These are phyloP conservation scores for Trigoniulus corallinus DNA, from an alignment of 1,140 invertebrate genomes.

Conservation along the genomic window DNA sequence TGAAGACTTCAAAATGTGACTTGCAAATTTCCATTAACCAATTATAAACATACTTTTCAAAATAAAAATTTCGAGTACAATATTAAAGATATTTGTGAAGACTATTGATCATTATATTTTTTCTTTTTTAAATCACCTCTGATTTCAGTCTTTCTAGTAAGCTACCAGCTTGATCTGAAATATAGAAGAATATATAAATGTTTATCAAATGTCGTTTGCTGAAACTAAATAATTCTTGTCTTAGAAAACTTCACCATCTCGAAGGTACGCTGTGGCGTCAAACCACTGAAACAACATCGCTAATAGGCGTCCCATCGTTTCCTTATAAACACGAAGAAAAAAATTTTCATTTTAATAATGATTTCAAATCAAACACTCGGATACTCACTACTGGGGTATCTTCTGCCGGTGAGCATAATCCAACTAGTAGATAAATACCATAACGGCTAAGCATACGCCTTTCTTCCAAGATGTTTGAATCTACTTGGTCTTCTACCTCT, in stretches of 20 bases:
- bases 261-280: constrained; percentile 88
- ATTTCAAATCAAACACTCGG: neutral
- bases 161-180: constrained; percentile 58
- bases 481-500: constrained; percentile 17
- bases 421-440: constrained; percentile 91
- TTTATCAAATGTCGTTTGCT: constrained; percentile 8
- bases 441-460: constrained; percentile 80
- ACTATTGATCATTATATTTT: neutral
- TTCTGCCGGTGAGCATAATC: constrained; percentile 70
- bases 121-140: constrained; percentile 29
- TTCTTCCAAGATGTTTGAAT: constrained; percentile 37
- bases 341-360: neutral
- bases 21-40: constrained; percentile 76
- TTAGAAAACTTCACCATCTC: constrained; percentile 59
- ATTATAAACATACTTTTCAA: constrained; percentile 56
- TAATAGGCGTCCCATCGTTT: constrained; percentile 76
- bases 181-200: constrained; percentile 8
- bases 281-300: constrained; percentile 99
- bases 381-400: constrained; percentile 40
- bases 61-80: constrained; percentile 8
- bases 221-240: no score
- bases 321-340: constrained; percentile 27
- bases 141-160: constrained; percentile 80
- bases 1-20: constrained; percentile 71
- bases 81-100: neutral